Evolutionary conservation across 2,888 invertebrate genomes (phyloP), one percentile per base, ranked within the genome.

Genomic region (Actias luna): DNA sequence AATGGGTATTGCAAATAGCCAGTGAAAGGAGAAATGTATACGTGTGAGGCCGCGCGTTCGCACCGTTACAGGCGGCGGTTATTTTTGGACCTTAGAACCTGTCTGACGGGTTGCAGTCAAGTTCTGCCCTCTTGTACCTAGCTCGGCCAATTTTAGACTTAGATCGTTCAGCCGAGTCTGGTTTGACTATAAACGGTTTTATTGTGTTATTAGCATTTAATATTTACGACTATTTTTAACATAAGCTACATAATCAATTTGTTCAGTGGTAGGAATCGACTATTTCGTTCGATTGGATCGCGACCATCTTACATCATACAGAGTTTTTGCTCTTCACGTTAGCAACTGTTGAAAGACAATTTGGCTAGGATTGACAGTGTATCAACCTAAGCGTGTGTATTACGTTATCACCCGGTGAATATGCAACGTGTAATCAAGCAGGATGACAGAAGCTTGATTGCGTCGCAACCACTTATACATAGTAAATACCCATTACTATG

Each of bases 21-120:
- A 78, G 81, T 81, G 81, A 83, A 83, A 88, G 86, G 88, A 85
- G 89, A 89, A 89, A 89, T 87, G 87, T 69, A 74, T 81, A 80
- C 83, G 79, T 83, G 83, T 75, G 67, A 70, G 69, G 69, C 69
- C 75, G 80, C 79, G 77, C 81, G 77, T 75, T 73, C 80, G 78
- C 79, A 84, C 88, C 87, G 87, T 88, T 88, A 87, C 22, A 72
- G 68, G 74, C 65, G 69, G 70, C 64, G 73, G 78, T 82, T 89
- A 89, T 89, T 89, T 89, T 88, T 83, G 84, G 85, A 84, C 72
- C 80, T 72, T 69, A 73, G 73, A 85, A 87, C 87, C 82, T 77
- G 85, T 75, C 72, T 69, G 80, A 75, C 84, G 63, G 69, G 79
- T 82, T 73, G 59, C 65, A 69, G 76, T 72, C 75, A 67, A 68